Percentiles rank a stretch among this genome's conserved stretches.
Evolutionary conservation across 2,888 invertebrate species (phyloP).

Genomic region (Dynastes grantii): DNA sequence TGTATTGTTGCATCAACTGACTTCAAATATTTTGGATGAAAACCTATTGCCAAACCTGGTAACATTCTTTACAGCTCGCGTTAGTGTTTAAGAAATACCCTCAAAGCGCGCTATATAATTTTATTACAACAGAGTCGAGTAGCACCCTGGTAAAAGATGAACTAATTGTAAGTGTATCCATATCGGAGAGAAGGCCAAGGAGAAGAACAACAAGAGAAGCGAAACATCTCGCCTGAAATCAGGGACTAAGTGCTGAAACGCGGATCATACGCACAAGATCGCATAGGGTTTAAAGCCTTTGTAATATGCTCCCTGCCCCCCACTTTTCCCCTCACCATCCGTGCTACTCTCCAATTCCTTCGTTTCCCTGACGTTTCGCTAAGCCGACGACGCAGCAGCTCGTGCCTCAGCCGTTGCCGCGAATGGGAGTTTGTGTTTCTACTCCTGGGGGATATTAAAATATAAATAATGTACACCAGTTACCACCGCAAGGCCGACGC

Average conservation of each 20-base stretch:
- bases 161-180: no score
- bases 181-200: no score
- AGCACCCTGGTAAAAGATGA: background rate
- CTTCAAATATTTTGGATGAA: no score
- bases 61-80: background rate
- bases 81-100: background rate
- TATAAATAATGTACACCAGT: constrained; percentile 31
- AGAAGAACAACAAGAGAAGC: no score
- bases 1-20: no score
- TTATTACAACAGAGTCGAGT: background rate
- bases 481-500: constrained; percentile 28
- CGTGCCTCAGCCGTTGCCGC: background rate
- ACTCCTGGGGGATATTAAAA: constrained; percentile 26
- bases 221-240: background rate
- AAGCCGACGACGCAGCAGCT: background rate
- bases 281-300: constrained; percentile 7
- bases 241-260: constrained; percentile 1
- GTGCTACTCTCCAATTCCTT: background rate
- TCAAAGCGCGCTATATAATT: constrained; percentile 1
- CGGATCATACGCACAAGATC: constrained; percentile 4
- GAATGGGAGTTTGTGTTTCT: constrained; percentile 20
- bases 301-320: constrained; percentile 2
- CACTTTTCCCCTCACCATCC: background rate
- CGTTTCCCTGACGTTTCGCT: background rate
- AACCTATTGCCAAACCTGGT: no score